phyloP scores from a whole-genome alignment of 1,140 invertebrate species.

The Metopolophium dirhodum region DNA sequence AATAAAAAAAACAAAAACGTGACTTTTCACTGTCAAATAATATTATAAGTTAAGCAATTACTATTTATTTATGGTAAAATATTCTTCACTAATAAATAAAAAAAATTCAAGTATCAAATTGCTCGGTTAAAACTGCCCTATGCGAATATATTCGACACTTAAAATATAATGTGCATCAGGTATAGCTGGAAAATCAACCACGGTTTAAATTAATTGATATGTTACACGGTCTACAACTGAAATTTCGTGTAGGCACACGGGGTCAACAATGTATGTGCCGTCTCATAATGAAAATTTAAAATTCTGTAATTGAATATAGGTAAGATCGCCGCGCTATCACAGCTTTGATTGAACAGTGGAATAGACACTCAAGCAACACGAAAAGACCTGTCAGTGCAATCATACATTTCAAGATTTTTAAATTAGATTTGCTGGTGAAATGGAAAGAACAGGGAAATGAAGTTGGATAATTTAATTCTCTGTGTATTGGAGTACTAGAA shows the following conservation, averaged over 20 bases:
- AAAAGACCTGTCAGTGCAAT: neutral
- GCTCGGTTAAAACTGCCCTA: neutral
- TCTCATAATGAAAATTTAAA: neutral
- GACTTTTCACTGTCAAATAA: neutral
- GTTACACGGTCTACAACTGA: neutral
- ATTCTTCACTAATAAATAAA: neutral
- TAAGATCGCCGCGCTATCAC: neutral
- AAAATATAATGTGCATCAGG: neutral
- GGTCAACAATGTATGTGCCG: neutral
- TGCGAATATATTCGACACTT: neutral
- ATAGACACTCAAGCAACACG: neutral
- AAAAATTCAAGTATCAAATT: neutral
- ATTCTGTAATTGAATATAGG: neutral
- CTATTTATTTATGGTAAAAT: neutral
- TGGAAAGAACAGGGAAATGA: conserved; percentile 10
- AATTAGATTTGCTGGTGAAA: conserved; percentile 19
- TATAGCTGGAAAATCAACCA: neutral
- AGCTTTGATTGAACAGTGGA: neutral
- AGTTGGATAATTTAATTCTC: conserved; percentile 16
- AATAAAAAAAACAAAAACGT: neutral
- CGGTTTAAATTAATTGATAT: neutral
- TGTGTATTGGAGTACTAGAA: neutral
- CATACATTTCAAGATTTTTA: conserved; percentile 22
- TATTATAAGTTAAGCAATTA: neutral
- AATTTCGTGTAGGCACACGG: neutral